Evolutionary conservation across 2,113 vertebrate genomes (phyloP).

Genomic region (Lynx canadensis): DNA sequence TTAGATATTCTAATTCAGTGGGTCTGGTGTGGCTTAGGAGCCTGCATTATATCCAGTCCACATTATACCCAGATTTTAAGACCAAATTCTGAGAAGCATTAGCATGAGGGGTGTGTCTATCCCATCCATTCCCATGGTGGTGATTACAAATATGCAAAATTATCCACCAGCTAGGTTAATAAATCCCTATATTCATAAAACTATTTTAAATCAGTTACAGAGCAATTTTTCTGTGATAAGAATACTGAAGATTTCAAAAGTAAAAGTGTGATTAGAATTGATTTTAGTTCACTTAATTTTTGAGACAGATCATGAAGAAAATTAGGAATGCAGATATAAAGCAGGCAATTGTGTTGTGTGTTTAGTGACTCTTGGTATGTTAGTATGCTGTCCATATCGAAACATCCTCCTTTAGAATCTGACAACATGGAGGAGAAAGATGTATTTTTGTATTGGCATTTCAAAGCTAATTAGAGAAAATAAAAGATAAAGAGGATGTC

Average conservation of each 20-base stretch:
- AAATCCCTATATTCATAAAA: background rate
- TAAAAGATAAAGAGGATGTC: background rate
- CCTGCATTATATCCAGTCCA: background rate
- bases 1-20: background rate
- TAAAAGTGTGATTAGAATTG: background rate
- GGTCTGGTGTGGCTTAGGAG: background rate
- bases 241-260: slow-evolving; percentile 44
- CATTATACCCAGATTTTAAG: background rate
- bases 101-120: background rate
- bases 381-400: background rate
- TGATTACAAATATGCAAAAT: background rate
- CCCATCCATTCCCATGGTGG: background rate
- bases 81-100: background rate
- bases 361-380: background rate
- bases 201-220: background rate
- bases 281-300: slow-evolving; percentile 45
- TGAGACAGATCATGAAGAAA: background rate
- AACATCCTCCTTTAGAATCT: background rate
- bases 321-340: background rate
- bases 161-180: background rate
- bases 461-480: background rate
- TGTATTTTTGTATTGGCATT: background rate
- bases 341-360: background rate
- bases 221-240: background rate
- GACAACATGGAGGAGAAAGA: background rate